These are phyloP conservation scores for Regulus satrapa DNA, from an alignment of 2,113 vertebrate genomes.

Conservation along the genomic window DNA sequence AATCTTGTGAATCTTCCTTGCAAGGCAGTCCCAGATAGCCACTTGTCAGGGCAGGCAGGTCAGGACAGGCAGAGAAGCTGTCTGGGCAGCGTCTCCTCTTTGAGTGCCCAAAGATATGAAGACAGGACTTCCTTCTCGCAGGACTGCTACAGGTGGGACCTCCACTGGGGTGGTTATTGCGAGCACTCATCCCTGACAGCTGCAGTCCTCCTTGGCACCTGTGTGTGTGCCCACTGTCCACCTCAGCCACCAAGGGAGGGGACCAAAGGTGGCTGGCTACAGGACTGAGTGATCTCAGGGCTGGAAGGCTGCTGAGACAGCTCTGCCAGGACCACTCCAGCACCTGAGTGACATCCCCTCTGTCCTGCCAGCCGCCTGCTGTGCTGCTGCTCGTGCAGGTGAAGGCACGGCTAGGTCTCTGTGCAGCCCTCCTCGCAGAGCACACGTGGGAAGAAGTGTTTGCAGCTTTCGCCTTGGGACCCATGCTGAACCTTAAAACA, in stretches of 20 bases:
- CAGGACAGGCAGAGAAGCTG: not conserved
- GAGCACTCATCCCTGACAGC: accelerated
- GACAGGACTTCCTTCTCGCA: not conserved
- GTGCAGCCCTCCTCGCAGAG: not conserved
- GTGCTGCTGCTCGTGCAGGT: accelerated
- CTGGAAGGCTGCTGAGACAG: not conserved
- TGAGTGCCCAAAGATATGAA: accelerated
- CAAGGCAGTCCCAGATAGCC: not conserved
- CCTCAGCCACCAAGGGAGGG: accelerated
- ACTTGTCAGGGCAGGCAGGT: not conserved
- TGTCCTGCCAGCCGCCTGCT: not conserved
- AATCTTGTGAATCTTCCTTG: not conserved
- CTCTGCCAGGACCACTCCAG: accelerated
- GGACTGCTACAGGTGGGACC: not conserved
- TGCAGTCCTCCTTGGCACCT: accelerated
- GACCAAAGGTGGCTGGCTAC: accelerated
- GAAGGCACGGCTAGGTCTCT: accelerated
- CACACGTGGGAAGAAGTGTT: accelerated
- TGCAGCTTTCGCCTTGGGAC: not conserved
- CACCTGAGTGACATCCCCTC: accelerated
- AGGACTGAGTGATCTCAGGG: accelerated
- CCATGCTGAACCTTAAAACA: not conserved
- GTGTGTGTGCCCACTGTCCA: accelerated
- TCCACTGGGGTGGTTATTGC: accelerated
- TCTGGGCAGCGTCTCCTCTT: not conserved